phyloP scores from a whole-genome alignment of 2,888 invertebrate species.

The Lithophane socia region DNA sequence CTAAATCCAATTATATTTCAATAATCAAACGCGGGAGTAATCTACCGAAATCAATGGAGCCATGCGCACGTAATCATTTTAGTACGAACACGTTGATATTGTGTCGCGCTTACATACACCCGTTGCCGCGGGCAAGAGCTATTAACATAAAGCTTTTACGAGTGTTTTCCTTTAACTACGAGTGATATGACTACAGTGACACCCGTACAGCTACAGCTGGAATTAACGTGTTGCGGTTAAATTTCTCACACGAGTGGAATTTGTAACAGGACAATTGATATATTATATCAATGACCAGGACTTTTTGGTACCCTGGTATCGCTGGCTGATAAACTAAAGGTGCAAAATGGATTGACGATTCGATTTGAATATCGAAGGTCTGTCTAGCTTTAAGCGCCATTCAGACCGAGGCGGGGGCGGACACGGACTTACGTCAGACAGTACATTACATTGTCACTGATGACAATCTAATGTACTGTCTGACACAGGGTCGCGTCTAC shows the following conservation, averaged over 20 bases:
- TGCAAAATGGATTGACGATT: neutral
- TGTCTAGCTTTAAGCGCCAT: neutral
- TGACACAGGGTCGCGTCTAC: neutral
- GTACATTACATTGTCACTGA: neutral
- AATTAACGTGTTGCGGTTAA: conserved; percentile 9
- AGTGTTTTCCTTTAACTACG: conserved; percentile 43
- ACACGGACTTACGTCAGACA: neutral
- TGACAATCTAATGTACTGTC: conserved; percentile 1
- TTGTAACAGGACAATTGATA: neutral
- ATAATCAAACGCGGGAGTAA: conserved; percentile 18
- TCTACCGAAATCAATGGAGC: conserved; percentile 27
- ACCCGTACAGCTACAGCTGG: conserved; percentile 16
- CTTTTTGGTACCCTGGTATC: neutral
- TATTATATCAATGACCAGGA: neutral
- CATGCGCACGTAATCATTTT: conserved; percentile 36
- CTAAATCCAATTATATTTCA: conserved; percentile 26
- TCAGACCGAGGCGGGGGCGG: neutral
- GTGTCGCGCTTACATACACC: conserved; percentile 23
- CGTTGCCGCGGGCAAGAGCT: conserved; percentile 28
- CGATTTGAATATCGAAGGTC: neutral
- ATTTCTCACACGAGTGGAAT: conserved; percentile 6
- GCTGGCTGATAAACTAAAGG: neutral
- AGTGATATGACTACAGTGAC: conserved; percentile 28
- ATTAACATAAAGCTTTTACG: conserved; percentile 53
- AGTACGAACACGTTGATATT: conserved; percentile 29